These are phyloP conservation scores for Brienomyrus longianalis DNA, from an alignment of 2,113 vertebrate species.

Conservation along the genomic window DNA sequence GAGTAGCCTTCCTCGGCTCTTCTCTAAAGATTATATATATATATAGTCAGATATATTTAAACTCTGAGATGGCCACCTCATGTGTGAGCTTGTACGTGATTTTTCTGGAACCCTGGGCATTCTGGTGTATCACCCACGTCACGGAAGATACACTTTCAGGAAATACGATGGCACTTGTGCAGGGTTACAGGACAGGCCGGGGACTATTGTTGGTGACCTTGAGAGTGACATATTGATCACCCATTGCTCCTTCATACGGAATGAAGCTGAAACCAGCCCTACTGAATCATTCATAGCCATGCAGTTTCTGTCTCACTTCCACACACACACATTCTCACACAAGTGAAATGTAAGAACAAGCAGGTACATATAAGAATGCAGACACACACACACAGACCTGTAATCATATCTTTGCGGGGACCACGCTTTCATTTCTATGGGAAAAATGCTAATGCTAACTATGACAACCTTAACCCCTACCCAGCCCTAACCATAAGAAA, in stretches of 20 bases:
- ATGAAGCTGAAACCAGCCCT: constrained; percentile 67
- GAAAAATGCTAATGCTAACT: not conserved
- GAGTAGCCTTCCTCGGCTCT: not conserved
- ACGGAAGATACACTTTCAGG: not conserved
- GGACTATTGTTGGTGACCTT: constrained; percentile 65
- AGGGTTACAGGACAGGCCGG: not conserved
- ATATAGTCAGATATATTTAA: not conserved
- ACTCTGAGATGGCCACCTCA: not conserved
- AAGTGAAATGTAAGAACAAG: not conserved
- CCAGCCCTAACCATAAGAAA: no score
- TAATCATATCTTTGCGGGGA: not conserved
- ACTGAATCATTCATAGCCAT: constrained; percentile 80
- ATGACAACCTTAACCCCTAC: not conserved
- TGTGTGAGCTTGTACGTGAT: not conserved
- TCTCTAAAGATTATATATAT: not conserved
- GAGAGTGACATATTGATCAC: constrained; percentile 69
- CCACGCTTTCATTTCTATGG: not conserved
- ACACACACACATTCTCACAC: not conserved
- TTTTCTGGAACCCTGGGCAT: not conserved
- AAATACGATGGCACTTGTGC: not conserved
- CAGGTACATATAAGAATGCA: not conserved
- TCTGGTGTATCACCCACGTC: not conserved
- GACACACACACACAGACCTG: not conserved
- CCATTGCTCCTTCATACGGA: constrained; percentile 52
- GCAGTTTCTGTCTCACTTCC: constrained; percentile 28